Base-by-base conservation (phyloP, 2,113 vertebrate genomes). In the Tenrec ecaudatus region DNA sequence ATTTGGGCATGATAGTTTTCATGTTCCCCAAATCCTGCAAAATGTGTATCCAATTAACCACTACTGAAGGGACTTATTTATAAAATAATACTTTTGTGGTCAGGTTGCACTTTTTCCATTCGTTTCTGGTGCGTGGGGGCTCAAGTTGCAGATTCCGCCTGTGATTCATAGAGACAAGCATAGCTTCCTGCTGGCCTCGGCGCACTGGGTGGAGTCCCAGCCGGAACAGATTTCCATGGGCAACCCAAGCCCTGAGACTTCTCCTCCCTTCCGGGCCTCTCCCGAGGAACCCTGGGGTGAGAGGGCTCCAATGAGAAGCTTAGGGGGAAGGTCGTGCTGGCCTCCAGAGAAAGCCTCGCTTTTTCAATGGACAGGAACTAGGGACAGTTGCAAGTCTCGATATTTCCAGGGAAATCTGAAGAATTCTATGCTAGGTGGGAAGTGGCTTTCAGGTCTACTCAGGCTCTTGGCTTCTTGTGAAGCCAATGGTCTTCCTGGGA, bases 41-140 rank as follows among this genome's bases (percentile, higher is more conserved):
- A 98, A 98, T 97, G 97, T 98, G 98, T 36, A 85, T 98, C 97
- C 97, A 98, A 98, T 98, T 98, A 98, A 91, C 97, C 94, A 89
- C 97, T 86, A 96, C 97, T 94, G 98, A 97, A 97, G 97, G 95
- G 78, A 94, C 96, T 97, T 97, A 96, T 97, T 98, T 98, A 97
- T 97, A 97, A 97, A 98, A 98, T 97, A 98, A 98, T 98, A 97
- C 96, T 96, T 97, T 33, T 95, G 97, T 2, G 97, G 98, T 98
- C 97, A 95, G 96, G 94, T 97, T 97, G 98, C 94, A 62, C 97
- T 97, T 97, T 98, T 98, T 96, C 97, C 97, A 93, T 92, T 96
- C 96, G 1, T 97, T 97, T 96, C 96, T 96, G 88, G 87, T 94
- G 96, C 87, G 4, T 6, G 4, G 92, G 47, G 96, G 96, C 94